phyloP scores from a whole-genome alignment of 2,113 vertebrate species.

The Megaptera novaeangliae region DNA sequence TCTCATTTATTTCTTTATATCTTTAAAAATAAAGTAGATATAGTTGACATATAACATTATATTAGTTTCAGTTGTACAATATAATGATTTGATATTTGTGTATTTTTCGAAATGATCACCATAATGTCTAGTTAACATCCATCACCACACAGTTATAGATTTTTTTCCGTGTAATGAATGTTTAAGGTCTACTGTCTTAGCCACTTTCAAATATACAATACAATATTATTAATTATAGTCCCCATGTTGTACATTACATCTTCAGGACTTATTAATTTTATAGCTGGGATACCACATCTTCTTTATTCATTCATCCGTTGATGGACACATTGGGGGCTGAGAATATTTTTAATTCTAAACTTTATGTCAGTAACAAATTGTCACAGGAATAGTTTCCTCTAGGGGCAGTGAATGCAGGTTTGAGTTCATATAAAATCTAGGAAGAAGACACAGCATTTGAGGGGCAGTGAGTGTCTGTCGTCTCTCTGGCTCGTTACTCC shows the following conservation, averaged over 20 bases:
- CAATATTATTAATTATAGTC: not conserved
- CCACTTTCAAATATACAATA: not conserved
- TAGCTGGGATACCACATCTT: not conserved
- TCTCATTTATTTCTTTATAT: not conserved
- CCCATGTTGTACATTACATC: not conserved
- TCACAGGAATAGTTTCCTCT: not conserved
- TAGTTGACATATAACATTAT: not conserved
- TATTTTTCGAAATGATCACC: not conserved
- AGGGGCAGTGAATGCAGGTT: not conserved
- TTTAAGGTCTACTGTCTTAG: not conserved
- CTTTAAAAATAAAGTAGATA: not conserved
- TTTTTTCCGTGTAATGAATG: not conserved
- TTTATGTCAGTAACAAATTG: not conserved
- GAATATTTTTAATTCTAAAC: slow-evolving; percentile 5
- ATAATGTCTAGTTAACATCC: not conserved
- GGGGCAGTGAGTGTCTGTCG: not conserved
- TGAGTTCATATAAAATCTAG: not conserved
- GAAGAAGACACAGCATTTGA: not conserved
- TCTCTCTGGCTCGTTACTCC: not conserved
- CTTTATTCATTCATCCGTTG: not conserved
- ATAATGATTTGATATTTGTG: not conserved
- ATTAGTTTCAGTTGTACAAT: not conserved
- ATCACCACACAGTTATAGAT: not conserved
- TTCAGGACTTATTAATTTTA: not conserved
- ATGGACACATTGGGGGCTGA: not conserved